phyloP scores from a whole-genome alignment of 2,113 vertebrate species.

The Pelvicachromis taeniatus region DNA sequence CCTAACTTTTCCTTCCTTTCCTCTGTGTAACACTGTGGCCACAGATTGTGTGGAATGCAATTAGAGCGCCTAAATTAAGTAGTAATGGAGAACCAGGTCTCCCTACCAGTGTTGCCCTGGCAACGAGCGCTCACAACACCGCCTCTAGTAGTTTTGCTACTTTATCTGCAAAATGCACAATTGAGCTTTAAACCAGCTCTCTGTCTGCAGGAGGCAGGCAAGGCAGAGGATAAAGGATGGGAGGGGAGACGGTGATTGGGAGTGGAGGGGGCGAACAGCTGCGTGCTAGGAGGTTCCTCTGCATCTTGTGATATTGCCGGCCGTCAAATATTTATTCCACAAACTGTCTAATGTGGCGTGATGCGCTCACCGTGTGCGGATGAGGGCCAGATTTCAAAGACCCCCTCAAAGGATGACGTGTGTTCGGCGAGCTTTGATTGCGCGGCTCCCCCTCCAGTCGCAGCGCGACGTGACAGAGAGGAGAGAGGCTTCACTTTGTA shows the following conservation, averaged over 20 bases:
- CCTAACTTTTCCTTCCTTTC: slow-evolving; percentile 19
- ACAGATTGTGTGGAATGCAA: slow-evolving; percentile 99
- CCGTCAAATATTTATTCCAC: slow-evolving; percentile 86
- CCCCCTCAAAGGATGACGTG: slow-evolving; percentile 58
- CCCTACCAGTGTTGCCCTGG: slow-evolving; percentile 94
- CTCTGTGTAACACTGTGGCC: slow-evolving; percentile 81
- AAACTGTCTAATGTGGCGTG: slow-evolving; percentile 72
- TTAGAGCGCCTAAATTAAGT: slow-evolving; percentile 99
- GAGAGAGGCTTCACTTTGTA: slow-evolving; percentile 34
- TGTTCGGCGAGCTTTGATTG: slow-evolving; percentile 61
- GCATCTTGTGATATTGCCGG: slow-evolving; percentile 87
- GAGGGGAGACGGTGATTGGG: neutral
- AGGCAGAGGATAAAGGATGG: slow-evolving; percentile 35
- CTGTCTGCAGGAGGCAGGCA: slow-evolving; percentile 88
- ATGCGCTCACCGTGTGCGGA: slow-evolving; percentile 42
- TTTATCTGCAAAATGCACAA: slow-evolving; percentile 99
- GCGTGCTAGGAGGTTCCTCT: slow-evolving; percentile 47
- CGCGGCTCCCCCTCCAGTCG: slow-evolving; percentile 31
- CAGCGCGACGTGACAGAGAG: slow-evolving; percentile 18
- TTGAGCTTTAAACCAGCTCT: slow-evolving; percentile 98
- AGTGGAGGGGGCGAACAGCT: slow-evolving; percentile 29
- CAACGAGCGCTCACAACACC: slow-evolving; percentile 96
- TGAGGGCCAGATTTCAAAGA: slow-evolving; percentile 64
- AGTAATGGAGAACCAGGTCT: slow-evolving; percentile 99
- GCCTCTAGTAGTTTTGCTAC: slow-evolving; percentile 99